phyloP scores from a whole-genome alignment of 1,140 invertebrate species.

The Ylistrum balloti region DNA sequence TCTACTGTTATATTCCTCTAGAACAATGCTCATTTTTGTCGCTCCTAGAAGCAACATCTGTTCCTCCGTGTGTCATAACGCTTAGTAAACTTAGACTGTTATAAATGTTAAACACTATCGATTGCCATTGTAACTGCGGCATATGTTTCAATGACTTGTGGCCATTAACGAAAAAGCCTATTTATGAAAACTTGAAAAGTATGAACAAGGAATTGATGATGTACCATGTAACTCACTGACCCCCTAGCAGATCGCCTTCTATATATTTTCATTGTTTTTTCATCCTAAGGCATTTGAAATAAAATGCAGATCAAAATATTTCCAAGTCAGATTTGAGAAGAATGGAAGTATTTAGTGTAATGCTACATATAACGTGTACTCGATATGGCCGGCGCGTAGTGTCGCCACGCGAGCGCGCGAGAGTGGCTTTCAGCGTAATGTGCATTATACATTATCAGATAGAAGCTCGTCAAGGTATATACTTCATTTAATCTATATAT shows the following conservation, averaged over 20 bases:
- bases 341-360: not conserved
- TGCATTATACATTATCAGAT: not conserved
- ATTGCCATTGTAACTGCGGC: not conserved
- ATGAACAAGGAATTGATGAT: not conserved
- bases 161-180: not conserved
- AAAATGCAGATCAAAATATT: not conserved
- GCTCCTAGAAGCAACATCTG: not conserved
- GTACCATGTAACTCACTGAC: not conserved
- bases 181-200: not conserved
- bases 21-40: not conserved
- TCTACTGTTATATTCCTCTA: not conserved
- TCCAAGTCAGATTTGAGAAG: not conserved
- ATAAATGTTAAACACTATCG: not conserved
- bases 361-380: not conserved
- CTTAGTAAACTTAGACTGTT: not conserved
- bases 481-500: constrained; percentile 40
- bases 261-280: not conserved
- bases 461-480: constrained; percentile 33
- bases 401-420: not conserved
- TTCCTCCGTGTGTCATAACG: not conserved
- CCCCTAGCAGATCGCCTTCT: too few species aligned
- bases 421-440: not conserved
- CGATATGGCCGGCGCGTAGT: not conserved
- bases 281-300: not conserved
- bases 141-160: not conserved